A percentile compares a stretch with the other conserved stretches of the same genome.
Evolutionary conservation across 2,113 vertebrate genomes (phyloP).

Genomic region (Melierax canorus): DNA sequence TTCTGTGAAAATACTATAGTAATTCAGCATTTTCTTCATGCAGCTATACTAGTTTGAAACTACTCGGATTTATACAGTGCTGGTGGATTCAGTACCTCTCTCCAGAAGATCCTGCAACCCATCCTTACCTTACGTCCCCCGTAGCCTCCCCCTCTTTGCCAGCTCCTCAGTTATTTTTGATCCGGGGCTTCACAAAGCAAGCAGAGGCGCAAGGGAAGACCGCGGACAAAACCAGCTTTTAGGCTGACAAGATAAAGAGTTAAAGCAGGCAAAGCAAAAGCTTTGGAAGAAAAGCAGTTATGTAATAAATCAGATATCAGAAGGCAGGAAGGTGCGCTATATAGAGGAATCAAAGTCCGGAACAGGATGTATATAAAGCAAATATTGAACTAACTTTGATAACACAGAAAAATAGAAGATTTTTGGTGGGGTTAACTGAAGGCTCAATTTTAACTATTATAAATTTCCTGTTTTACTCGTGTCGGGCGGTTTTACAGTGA

Average conservation of each 20-base stretch:
- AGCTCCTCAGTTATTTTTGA: not conserved
- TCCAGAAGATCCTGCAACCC: too few species aligned
- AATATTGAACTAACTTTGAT: constrained; percentile 64
- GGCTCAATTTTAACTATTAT: not conserved
- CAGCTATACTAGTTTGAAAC: too few species aligned
- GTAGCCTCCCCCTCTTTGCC: not conserved
- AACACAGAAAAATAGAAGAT: constrained; percentile 42
- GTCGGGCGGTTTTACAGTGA: not conserved
- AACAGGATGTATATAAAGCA: constrained; percentile 69
- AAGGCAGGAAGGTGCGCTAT: constrained; percentile 57
- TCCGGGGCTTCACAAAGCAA: not conserved
- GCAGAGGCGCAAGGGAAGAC: not conserved
- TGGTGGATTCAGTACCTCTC: too few species aligned
- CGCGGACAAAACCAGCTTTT: rapidly evolving
- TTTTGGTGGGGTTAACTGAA: constrained; percentile 43
- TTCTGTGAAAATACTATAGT: too few species aligned
- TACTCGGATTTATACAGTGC: too few species aligned
- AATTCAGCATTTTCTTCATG: too few species aligned
- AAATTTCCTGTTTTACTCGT: constrained; percentile 40
- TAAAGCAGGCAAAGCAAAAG: not conserved
- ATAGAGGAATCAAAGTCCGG: constrained; percentile 58
- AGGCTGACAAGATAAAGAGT: constrained; percentile 58
- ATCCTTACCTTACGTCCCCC: not conserved
- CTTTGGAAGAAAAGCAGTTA: not conserved
- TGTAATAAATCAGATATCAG: constrained; percentile 26